These are phyloP conservation scores for Clepsis dumicolana DNA, from an alignment of 2,888 invertebrate genomes.

Conservation along the genomic window DNA sequence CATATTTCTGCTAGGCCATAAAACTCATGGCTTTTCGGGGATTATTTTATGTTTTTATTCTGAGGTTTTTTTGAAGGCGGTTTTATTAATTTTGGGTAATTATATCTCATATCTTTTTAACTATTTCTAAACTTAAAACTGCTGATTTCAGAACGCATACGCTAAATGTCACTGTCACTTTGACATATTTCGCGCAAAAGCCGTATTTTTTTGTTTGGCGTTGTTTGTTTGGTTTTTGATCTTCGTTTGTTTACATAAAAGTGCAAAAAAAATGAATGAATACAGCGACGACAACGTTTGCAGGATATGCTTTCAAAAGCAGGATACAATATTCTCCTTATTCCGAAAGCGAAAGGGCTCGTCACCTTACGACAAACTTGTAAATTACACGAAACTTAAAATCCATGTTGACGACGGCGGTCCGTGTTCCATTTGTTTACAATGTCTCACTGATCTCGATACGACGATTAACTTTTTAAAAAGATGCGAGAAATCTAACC, in stretches of 20 bases:
- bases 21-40: no score
- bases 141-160: slow-evolving; percentile 27
- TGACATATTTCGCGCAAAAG: slow-evolving; percentile 40
- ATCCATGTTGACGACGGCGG: slow-evolving; percentile 58
- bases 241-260: neutral
- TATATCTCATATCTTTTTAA: no score
- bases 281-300: slow-evolving; percentile 53
- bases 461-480: slow-evolving; percentile 61
- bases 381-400: slow-evolving; percentile 56
- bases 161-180: slow-evolving; percentile 19
- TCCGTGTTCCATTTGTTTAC: slow-evolving; percentile 62
- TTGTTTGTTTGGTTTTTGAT: neutral
- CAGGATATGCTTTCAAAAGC: slow-evolving; percentile 63
- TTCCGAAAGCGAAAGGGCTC: slow-evolving; percentile 56
- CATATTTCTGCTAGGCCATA: no score
- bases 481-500: slow-evolving; percentile 63
- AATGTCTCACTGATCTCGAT: slow-evolving; percentile 64
- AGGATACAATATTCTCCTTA: slow-evolving; percentile 59
- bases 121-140: neutral
- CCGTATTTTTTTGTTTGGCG: neutral
- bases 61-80: no score
- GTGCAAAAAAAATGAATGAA: slow-evolving; percentile 46
- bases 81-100: neutral
- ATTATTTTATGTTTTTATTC: no score
- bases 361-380: slow-evolving; percentile 59